Evolutionary conservation across 2,888 invertebrate species (phyloP).

Genomic region (Aphodius sticticus): DNA sequence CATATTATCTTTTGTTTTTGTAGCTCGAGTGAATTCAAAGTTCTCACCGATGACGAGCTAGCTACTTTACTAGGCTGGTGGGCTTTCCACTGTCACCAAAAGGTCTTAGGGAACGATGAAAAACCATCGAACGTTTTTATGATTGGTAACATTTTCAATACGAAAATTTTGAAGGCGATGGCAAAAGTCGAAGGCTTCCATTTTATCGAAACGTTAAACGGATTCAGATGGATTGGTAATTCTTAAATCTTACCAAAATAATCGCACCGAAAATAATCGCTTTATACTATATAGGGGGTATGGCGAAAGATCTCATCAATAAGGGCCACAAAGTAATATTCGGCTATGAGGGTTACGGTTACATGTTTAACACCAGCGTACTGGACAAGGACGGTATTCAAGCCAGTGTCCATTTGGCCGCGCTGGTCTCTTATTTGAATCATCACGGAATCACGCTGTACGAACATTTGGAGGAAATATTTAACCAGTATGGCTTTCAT

Average conservation of each 20-base stretch:
- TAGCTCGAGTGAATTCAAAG: constrained; percentile 57
- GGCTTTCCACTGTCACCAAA: constrained; percentile 71
- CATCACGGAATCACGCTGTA: constrained; percentile 65
- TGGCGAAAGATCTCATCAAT: constrained; percentile 73
- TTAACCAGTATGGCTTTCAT: constrained; percentile 88
- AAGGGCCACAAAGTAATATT: constrained; percentile 83
- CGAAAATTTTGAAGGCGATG: constrained; percentile 88
- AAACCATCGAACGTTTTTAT: constrained; percentile 74
- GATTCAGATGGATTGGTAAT: constrained; percentile 98
- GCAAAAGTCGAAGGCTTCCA: constrained; percentile 79
- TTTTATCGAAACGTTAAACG: constrained; percentile 90
- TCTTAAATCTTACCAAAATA: neutral
- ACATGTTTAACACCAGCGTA: constrained; percentile 88
- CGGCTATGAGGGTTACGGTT: constrained; percentile 98
- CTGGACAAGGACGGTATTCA: constrained; percentile 97
- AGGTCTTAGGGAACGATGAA: constrained; percentile 60
- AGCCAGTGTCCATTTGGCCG: constrained; percentile 82
- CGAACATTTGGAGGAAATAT: constrained; percentile 77
- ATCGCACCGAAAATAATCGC: neutral
- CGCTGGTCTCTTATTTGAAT: constrained; percentile 77
- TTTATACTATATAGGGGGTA: constrained; percentile 67
- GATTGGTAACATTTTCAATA: constrained; percentile 95
- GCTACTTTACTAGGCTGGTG: constrained; percentile 96
- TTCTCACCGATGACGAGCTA: constrained; percentile 95
- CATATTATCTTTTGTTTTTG: neutral